phyloP scores from a whole-genome alignment of 2,888 invertebrate species.

The Caradrina clavipalpis region DNA sequence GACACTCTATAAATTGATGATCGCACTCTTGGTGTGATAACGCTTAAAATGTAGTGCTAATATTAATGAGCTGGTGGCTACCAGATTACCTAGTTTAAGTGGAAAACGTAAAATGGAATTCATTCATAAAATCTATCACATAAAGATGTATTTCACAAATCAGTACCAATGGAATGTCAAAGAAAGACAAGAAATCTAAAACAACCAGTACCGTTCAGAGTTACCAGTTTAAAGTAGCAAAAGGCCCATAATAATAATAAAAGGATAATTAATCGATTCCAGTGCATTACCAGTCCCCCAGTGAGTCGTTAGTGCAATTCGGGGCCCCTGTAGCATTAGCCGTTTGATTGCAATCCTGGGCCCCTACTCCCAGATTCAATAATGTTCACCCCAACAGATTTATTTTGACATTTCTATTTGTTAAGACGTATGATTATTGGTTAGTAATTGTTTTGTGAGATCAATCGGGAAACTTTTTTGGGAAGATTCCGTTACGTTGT shows the following conservation, averaged over 20 bases:
- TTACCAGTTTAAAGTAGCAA: slow-evolving; percentile 33
- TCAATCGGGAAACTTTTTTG: slow-evolving; percentile 37
- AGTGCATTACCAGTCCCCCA: slow-evolving; percentile 85
- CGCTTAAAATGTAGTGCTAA: too few relatives aligned
- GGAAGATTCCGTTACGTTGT: slow-evolving; percentile 18
- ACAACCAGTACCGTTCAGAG: background rate
- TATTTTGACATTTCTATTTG: slow-evolving; percentile 87
- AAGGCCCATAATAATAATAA: slow-evolving; percentile 88
- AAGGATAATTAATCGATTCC: slow-evolving; percentile 89
- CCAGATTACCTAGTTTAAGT: too few relatives aligned
- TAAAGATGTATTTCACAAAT: too few relatives aligned
- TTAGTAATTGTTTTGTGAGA: slow-evolving; percentile 78
- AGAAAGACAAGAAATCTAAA: background rate
- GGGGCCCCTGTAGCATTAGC: slow-evolving; percentile 78
- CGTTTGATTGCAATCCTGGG: slow-evolving; percentile 80
- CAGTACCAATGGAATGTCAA: too few relatives aligned
- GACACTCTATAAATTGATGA: too few relatives aligned
- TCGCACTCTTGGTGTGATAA: too few relatives aligned
- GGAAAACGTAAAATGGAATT: too few relatives aligned
- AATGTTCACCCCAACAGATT: slow-evolving; percentile 82
- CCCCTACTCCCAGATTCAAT: slow-evolving; percentile 79
- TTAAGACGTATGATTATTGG: slow-evolving; percentile 86
- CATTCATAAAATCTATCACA: too few relatives aligned
- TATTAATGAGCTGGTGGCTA: too few relatives aligned
- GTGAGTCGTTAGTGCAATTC: slow-evolving; percentile 78